Percentiles rank a stretch among this genome's conserved stretches.
phyloP scores from a whole-genome alignment of 1,140 invertebrate genomes.

The Bilobella aurantiaca region DNA sequence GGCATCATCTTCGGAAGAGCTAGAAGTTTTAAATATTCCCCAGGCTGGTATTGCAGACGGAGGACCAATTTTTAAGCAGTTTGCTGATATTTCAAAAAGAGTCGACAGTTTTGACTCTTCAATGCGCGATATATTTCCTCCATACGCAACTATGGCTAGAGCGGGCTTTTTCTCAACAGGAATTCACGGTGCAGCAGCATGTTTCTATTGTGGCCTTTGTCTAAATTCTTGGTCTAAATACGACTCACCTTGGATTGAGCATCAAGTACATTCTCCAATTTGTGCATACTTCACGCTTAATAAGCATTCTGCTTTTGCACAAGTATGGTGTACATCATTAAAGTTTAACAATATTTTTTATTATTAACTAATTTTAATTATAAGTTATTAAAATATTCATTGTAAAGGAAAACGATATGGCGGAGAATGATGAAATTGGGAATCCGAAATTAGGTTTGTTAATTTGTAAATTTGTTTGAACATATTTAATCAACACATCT shows the following conservation, averaged over 20 bases:
- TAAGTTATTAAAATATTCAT: too few species aligned
- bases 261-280: background rate
- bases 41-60: background rate
- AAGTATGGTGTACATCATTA: background rate
- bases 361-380: background rate
- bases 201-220: slow-evolving; percentile 2
- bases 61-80: background rate
- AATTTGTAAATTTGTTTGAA: background rate
- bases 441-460: background rate
- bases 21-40: background rate
- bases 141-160: background rate
- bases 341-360: background rate
- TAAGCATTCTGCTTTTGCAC: background rate
- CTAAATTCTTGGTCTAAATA: background rate
- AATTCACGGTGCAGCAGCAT: background rate
- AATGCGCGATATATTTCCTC: background rate
- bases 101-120: background rate
- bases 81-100: background rate
- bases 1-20: too few species aligned
- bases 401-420: too few species aligned
- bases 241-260: background rate
- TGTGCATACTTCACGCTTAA: background rate
- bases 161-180: background rate
- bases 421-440: background rate
- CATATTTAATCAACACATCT: background rate